Evolutionary conservation across 2,888 invertebrate genomes (phyloP), one percentile per base, ranked within the genome.

Genomic region (Calephelis perditalis): DNA sequence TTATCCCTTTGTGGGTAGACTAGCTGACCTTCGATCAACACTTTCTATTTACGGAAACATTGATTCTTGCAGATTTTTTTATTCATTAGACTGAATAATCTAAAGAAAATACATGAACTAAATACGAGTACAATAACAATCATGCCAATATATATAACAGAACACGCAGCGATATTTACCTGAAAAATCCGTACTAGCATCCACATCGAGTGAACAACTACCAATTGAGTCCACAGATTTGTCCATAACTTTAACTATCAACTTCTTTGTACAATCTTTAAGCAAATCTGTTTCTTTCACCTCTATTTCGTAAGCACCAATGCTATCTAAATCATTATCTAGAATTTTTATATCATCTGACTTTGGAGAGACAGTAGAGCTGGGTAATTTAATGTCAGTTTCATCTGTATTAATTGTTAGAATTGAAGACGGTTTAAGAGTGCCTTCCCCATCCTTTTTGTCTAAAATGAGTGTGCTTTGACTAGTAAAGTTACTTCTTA

Each of bases 131-230:
- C 10, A 26, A 49, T 15, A 49, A 49, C 9, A 49, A 15, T 35
- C 52, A 52, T 52, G 52, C 52, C n/a, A 35, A 52, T 52, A 52
- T 5, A 52, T 52, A 40, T 40, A 40, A 40, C 63, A 63, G 70
- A 72, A 78, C 71, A 71, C 68, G 74, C 69, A 78, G 60, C 63
- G 64, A 62, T 56, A 75, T 72, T 90, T 94, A 94, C 94, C 94
- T 94, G 94, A 93, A 75, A 94, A 92, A 75, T 94, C 94, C 65
- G 93, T 93, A 76, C 94, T 93, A 62, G 94, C 94, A 77, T 96
- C 96, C 82, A 95, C 95, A 84, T 96, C 96, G 76, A 96, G 91
- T 70, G 96, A 96, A 87, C 96, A 96, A 89, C 95, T 95, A 73
- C 96, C 96, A 75, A 96, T 96, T 62, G 96, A 96, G 84, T 96